These are phyloP conservation scores for Pan paniscus DNA, from an alignment of 2,113 vertebrate species.

Conservation along the genomic window DNA sequence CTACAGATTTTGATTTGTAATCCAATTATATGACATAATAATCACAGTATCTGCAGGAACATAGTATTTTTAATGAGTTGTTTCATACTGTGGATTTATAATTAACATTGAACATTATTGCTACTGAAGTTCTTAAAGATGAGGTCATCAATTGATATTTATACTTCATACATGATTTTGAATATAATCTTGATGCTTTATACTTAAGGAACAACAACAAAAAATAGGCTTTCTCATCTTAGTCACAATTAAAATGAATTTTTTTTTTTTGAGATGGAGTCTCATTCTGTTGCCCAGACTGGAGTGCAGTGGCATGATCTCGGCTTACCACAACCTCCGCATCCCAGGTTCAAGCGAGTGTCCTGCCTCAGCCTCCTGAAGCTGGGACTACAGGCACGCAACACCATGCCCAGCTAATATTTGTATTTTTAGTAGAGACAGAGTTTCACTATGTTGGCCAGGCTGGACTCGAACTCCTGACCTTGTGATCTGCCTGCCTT, in stretches of 20 bases:
- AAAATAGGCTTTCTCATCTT: background rate
- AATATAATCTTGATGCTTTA: background rate
- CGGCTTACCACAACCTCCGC: too few species aligned
- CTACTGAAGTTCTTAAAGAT: background rate
- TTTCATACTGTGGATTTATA: background rate
- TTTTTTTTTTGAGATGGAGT: too few species aligned
- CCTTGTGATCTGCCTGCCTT: too few species aligned
- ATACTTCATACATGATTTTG: background rate
- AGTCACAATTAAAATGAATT: background rate
- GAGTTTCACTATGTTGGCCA: too few species aligned
- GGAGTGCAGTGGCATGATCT: too few species aligned
- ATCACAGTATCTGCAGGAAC: background rate
- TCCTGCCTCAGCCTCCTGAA: too few species aligned
- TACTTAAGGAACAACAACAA: background rate
- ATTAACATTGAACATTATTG: conserved; percentile 18
- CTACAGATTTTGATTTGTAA: background rate
- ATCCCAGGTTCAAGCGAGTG: too few species aligned
- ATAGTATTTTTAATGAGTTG: conserved; percentile 20
- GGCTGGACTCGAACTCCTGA: too few species aligned
- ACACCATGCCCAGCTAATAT: too few species aligned
- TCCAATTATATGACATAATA: background rate
- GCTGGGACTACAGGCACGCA: too few species aligned
- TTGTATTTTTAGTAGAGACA: too few species aligned
- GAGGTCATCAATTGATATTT: background rate
- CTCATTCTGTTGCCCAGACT: too few species aligned